Evolutionary conservation across 2,888 invertebrate species (phyloP), one percentile per base, ranked within the genome.

Genomic region (Unio pictorum): DNA sequence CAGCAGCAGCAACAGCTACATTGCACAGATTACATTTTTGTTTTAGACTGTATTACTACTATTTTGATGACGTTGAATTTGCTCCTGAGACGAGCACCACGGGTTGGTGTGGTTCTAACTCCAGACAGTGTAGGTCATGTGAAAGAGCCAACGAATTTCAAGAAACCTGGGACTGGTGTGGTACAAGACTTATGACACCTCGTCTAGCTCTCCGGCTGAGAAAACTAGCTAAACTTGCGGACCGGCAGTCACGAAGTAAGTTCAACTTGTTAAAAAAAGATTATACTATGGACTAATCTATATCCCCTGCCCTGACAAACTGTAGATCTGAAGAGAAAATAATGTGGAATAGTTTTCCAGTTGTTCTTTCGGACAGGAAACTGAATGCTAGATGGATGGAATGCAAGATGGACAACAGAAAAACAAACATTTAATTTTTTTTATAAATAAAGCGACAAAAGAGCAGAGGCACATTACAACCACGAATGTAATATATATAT

Each of bases 81-180:
- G 11, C 20, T 23, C n/a, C 60, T 58, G 66, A 66, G 45, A 55
- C 15, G 20, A 45, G 54, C 17, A 28, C 64, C 55, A 28, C 26
- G 17, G 55, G 28, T 30, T 30, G 56, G 59, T 66, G 66, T 60
- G 66, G 66, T 18, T 18, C 54, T 26, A 28, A 26, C 11, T 60
- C 54, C 30, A 34, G 66, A 30, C 28, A 18, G n/a, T 66, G 66
- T 30, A 66, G 57, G 23, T 26, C 59, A 17, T 64, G 64, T 64
- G 18, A 20, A 28, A n/a, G 30, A 57, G 28, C 58, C 5, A 26
- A n/a, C 6, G 56, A 66, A 54, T 23, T 23, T 20, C 34, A 57
- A 59, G 66, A 30, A 58, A n/a, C 67, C 28, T 67, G 67, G 67
- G 30, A 58, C 3, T 61, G 61, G 23, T 67, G 67, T 55, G 62